Evolutionary conservation across 2,888 invertebrate species (phyloP), one percentile per base, ranked within the genome.

Genomic region (Elegia similella): DNA sequence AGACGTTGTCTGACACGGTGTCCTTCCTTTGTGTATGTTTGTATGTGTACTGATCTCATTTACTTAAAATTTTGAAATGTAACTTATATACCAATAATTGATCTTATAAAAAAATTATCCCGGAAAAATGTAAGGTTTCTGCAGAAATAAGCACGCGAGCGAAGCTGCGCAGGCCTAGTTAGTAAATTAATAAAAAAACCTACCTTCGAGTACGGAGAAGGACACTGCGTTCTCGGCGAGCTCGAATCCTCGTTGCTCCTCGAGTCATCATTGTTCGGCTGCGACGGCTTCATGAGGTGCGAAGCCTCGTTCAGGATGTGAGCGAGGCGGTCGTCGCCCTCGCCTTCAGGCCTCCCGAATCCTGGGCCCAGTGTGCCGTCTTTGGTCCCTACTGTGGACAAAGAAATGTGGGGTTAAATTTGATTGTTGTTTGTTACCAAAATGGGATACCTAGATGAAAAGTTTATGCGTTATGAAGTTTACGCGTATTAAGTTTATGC

Each of bases 291-390:
- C 94, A 98, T 97, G 76, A 98, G 94, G 72, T 97, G 96, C 55
- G 97, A 96, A 17, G 98, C 98, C 78, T 99, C 98, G 76, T 94
- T 96, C 59, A 99, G 94, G 78, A 99, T 98, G 84, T 98, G 98
- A 52, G 96, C 96, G 66, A 99, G 95, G 64, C 98, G 93, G 75
- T 99, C 98, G 77, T 99, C 98, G 30, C 97, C 97, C 71, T 80
- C 95, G 55, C 94, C 92, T 55, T 96, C 95, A 48, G 95, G 93
- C 60, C 96, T 93, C 55, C 95, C 95, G 80, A 96, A 97, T 32
- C 95, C 94, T 56, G 96, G 94, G 3, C 86, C 88, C 81, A 96
- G 93, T 60, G 94, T 94, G 68, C 96, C 95, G 84, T 97, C 97
- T 94, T 96, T 96, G 10, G 89, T 80, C 82, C 96, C 96, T 93